Base-by-base conservation (phyloP, 23 tunicate species). In the Pegea sp. region DNA sequence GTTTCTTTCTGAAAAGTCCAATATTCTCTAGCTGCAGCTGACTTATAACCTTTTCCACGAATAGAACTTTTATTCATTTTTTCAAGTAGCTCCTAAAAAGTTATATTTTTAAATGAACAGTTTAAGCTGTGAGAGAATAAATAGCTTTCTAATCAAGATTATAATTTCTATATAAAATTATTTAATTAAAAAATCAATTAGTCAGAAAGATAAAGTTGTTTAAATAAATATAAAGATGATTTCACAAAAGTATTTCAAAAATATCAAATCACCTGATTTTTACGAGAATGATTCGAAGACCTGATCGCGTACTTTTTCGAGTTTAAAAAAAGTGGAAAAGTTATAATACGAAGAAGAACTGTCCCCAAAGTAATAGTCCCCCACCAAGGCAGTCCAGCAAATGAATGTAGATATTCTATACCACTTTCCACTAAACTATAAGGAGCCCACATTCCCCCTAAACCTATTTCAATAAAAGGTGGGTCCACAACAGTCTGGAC, bases 401-500 rank as follows among this genome's bases (percentile, higher is more conserved):
- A 33, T 0, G 54, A 23, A 44, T 84, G 59, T 4, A 84, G 34
- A 4, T 42, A 33, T 50, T 84, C 95, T n/a, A 73, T 43, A 33
- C 50, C 38, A 31, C 59, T 27, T 49, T 84, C 72, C 30, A 84
- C 59, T 23, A 50, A 62, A 48, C 68, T 59, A 1, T 34, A 60
- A 1, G 95, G 95, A 63, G 59, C 59, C 75, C 69, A 76, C 16
- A 64, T 53, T 1, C 65, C 18, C n/a, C 65, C 84, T 20, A 84
- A 54, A 2, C 95, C 95, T 3, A 84, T 52, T 22, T 84, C 95
- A 0, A 32, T 52, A 52, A 84, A 84, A 3, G 84, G 69, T 0
- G 95, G 95, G 62, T 84, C 95, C 27, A 64, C 54, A 38, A 69
- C 5, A 38, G n/a, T n/a, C n/a, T n/a, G n/a, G n/a, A n/a, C n/a